phyloP scores from a whole-genome alignment of 1,140 invertebrate genomes.

The Drosophila ohnishii region DNA sequence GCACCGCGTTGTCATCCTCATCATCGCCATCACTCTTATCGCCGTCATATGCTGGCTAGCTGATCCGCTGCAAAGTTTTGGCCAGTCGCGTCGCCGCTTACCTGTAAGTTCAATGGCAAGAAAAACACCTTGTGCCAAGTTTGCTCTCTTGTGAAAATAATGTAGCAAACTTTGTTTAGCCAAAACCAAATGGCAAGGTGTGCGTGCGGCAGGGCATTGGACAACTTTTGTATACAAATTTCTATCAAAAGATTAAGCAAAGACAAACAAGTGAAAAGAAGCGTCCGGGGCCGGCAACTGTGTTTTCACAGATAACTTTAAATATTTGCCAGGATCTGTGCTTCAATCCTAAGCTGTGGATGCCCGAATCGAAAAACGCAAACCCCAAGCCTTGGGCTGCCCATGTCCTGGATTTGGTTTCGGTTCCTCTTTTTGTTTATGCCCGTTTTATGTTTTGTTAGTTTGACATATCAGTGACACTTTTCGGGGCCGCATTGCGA shows the following conservation, averaged over 20 bases:
- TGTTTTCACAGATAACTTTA: conserved; percentile 71
- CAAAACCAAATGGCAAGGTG: conserved; percentile 34
- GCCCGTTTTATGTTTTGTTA: conserved; percentile 72
- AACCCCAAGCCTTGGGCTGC: conserved; percentile 4
- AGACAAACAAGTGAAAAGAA: conserved; percentile 74
- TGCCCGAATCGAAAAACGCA: not conserved
- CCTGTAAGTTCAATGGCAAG: conserved; percentile 70
- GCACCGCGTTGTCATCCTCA: conserved; percentile 15
- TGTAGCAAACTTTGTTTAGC: conserved; percentile 68
- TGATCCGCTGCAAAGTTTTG: conserved; percentile 54
- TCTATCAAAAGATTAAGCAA: conserved; percentile 81
- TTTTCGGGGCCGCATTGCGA: conserved; percentile 51
- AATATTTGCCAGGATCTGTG: conserved; percentile 53
- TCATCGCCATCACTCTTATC: conserved; percentile 17
- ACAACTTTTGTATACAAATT: conserved; percentile 79
- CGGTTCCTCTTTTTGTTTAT: conserved; percentile 59
- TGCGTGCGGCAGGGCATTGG: conserved; percentile 14
- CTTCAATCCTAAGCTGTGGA: conserved; percentile 13
- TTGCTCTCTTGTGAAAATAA: conserved; percentile 69
- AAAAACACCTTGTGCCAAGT: conserved; percentile 67
- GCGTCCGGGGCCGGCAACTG: conserved; percentile 18
- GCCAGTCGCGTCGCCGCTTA: conserved; percentile 30
- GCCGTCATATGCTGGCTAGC: conserved; percentile 34
- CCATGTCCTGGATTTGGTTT: conserved; percentile 29
- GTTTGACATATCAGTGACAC: conserved; percentile 80